Evolutionary conservation across 2,113 vertebrate genomes (phyloP).

Genomic region (Anarrhichthys ocellatus): DNA sequence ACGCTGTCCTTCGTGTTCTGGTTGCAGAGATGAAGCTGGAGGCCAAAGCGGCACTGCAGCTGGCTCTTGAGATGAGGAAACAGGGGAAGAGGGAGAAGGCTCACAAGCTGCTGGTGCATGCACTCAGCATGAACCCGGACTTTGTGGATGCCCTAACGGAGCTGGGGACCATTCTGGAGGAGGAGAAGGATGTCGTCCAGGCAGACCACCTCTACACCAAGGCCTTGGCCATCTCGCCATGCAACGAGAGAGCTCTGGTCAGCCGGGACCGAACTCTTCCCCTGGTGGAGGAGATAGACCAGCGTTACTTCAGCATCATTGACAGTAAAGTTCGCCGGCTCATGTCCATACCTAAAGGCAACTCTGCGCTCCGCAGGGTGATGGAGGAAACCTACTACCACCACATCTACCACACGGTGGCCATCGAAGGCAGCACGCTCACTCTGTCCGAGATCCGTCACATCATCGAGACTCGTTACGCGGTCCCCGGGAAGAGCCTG

Average conservation of each 20-base stretch:
- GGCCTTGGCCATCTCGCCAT: slow-evolving; percentile 91
- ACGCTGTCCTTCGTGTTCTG: background rate
- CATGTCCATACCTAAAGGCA: slow-evolving; percentile 97
- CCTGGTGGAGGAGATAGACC: slow-evolving; percentile 96
- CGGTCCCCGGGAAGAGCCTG: slow-evolving; percentile 93
- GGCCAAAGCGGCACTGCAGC: slow-evolving; percentile 91
- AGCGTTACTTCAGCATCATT: slow-evolving; percentile 92
- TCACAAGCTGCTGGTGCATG: slow-evolving; percentile 92
- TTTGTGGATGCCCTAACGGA: slow-evolving; percentile 94
- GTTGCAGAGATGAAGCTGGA: slow-evolving; percentile 88
- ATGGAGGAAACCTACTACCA: slow-evolving; percentile 99
- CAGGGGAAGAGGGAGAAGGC: slow-evolving; percentile 94
- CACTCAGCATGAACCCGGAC: slow-evolving; percentile 93
- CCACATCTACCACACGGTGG: slow-evolving; percentile 98
- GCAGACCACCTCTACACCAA: slow-evolving; percentile 95
- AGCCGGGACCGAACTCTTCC: slow-evolving; percentile 92
- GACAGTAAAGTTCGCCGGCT: slow-evolving; percentile 95
- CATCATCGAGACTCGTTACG: slow-evolving; percentile 96
- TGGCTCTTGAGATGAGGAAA: slow-evolving; percentile 95
- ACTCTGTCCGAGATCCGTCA: slow-evolving; percentile 95
- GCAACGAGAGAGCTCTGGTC: slow-evolving; percentile 90
- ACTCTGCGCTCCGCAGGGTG: slow-evolving; percentile 90
- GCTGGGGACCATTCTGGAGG: slow-evolving; percentile 93
- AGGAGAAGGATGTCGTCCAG: slow-evolving; percentile 95
- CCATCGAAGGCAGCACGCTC: slow-evolving; percentile 97